Conservation (phyloP, 2,888 invertebrate species). For the Luffia ferchaultella region DNA sequence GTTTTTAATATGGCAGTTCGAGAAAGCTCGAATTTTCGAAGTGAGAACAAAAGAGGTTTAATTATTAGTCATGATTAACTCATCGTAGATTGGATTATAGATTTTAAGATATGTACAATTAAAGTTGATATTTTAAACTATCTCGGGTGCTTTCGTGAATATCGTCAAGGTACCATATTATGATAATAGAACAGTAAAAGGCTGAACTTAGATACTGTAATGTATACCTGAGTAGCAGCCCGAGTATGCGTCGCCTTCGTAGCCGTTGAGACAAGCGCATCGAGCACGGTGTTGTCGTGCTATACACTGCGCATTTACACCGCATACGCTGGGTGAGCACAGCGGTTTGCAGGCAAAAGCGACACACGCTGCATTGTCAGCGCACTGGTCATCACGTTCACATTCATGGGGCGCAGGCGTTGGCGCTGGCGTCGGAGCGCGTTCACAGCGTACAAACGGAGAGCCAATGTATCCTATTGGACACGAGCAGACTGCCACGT, state of each 20-base stretch:
- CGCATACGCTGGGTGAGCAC: slow-evolving; percentile 77
- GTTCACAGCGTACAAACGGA: slow-evolving; percentile 76
- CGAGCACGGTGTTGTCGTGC: slow-evolving; percentile 81
- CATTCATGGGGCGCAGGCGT: slow-evolving; percentile 77
- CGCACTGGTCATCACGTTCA: slow-evolving; percentile 77
- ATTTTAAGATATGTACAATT: too few relatives aligned
- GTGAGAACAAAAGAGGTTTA: not conserved
- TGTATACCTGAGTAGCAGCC: slow-evolving; percentile 75
- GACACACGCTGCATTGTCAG: slow-evolving; percentile 84
- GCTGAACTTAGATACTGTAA: not conserved
- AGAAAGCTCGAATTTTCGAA: too few relatives aligned
- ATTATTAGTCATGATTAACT: too few relatives aligned
- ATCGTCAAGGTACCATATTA: not conserved
- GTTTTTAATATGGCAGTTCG: too few relatives aligned
- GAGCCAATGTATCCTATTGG: slow-evolving; percentile 80
- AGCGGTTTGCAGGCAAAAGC: slow-evolving; percentile 78
- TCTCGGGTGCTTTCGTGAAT: not conserved
- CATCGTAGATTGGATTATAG: too few relatives aligned
- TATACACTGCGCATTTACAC: slow-evolving; percentile 79
- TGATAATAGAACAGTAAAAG: too few relatives aligned
- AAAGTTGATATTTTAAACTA: too few relatives aligned
- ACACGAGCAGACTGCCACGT: slow-evolving; percentile 85
- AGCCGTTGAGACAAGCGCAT: slow-evolving; percentile 83
- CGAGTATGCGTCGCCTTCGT: slow-evolving; percentile 83
- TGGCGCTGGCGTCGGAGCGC: slow-evolving; percentile 28